Evolutionary conservation across 2,797 vertebrate species (phyloP).

Genomic region (Lutjanus argentimaculatus): DNA sequence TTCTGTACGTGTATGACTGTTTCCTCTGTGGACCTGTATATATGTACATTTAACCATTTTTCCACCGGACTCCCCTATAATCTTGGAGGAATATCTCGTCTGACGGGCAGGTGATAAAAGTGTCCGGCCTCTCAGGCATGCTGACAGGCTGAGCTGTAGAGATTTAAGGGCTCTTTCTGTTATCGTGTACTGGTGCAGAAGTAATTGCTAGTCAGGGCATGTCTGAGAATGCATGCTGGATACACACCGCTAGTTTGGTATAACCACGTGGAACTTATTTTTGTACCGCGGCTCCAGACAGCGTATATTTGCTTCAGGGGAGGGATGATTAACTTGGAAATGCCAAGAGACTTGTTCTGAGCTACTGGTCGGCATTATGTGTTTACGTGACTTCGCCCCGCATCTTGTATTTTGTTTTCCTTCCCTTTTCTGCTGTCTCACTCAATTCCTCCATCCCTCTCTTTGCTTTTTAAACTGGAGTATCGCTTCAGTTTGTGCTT

Average conservation of each 20-base stretch:
- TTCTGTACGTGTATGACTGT: not conserved
- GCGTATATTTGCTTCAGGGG: conserved; percentile 36
- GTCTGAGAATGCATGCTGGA: conserved; percentile 50
- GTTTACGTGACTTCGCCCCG: conserved; percentile 31
- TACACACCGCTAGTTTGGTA: conserved; percentile 24
- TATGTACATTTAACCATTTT: conserved; percentile 10
- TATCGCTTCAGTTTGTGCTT: conserved; percentile 15
- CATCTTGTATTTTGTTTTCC: conserved; percentile 43
- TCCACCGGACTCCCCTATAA: not conserved
- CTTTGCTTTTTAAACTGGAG: conserved; percentile 14
- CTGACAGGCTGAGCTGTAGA: conserved; percentile 13
- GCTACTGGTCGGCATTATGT: conserved; percentile 43
- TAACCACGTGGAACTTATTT: conserved; percentile 56
- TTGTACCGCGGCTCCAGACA: conserved; percentile 24
- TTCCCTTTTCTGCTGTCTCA: conserved; percentile 1
- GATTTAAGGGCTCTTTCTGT: conserved; percentile 48
- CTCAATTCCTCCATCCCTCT: conserved; percentile 3
- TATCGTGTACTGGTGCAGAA: conserved; percentile 41
- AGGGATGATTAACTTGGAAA: conserved; percentile 54
- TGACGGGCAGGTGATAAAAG: conserved; percentile 52
- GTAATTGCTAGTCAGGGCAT: conserved; percentile 62
- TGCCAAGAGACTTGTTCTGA: conserved; percentile 34
- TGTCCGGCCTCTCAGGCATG: conserved; percentile 27
- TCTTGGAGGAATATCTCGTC: conserved; percentile 6
- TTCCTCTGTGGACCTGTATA: not conserved